Evolutionary conservation across 2,888 invertebrate species (phyloP), one percentile per base, ranked within the genome.

Genomic region (Cryptocephalus primarius): DNA sequence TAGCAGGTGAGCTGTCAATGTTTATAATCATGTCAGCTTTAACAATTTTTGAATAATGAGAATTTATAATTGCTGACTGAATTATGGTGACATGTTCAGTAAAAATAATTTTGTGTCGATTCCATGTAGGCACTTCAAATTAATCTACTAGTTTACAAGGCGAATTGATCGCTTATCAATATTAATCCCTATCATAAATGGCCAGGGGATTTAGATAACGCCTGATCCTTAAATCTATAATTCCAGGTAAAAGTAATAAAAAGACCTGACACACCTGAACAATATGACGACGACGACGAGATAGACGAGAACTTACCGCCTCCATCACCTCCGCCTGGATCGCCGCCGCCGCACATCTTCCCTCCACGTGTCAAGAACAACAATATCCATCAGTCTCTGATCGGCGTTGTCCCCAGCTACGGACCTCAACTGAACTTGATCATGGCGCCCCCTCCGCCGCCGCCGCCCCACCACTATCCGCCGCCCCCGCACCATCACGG

Each of bases 301-400:
- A 72, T 75, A 31, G 67, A 73, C 42, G 76, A 78, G 51, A 72
- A 72, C 55, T 66, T 75, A 40, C 75, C 77, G 8, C 78, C 78
- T 9, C 78, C 78, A 0, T 76, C 78, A 1, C 79, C 79, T 1
- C 78, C 78, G 0, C 76, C 78, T 0, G 78, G 78, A 12, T 77
- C 78, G 8, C 78, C 78, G 2, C 78, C 78, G 0, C 73, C 75
- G 1, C 74, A 76, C 55, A 53, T 75, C 13, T 77, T 75, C 66
- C 76, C 76, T 9, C 64, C 69, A 1, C 60, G 71, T 31, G 57
- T 69, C 13, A 71, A 71, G 56, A 55, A 56, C 9, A 65, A 66
- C 50, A 67, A 66, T 49, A 58, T 68, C 39, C 63, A 61, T 44
- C 61, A 63, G 10, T 13, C 40, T 22, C 36, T 36, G 3, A n/a